Conservation (phyloP, 2,797 vertebrate species). For the Melanotaenia maccullochi region DNA sequence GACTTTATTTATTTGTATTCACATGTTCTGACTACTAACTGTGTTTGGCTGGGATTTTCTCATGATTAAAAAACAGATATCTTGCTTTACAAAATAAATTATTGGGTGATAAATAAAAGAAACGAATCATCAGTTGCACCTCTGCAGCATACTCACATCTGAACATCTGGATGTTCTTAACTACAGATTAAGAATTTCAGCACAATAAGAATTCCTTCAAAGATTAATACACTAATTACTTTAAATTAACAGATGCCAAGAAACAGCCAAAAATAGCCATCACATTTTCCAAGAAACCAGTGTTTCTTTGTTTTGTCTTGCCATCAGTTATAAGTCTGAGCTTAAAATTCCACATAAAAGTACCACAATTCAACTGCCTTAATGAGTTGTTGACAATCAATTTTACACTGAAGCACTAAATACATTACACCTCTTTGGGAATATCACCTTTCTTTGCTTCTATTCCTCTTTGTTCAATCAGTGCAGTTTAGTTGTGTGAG, state of each 20-base stretch:
- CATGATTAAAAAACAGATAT: background rate
- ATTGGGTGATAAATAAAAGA: background rate
- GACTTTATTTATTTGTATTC: background rate
- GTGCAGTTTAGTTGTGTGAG: conserved; percentile 1
- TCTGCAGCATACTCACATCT: conserved; percentile 11
- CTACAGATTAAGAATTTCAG: conserved; percentile 22
- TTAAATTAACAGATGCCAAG: conserved; percentile 10
- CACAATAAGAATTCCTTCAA: conserved; percentile 6
- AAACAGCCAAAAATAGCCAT: background rate
- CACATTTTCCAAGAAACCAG: background rate
- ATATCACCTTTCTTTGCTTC: conserved; percentile 14
- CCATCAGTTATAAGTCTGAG: background rate
- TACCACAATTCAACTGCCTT: conserved; percentile 16
- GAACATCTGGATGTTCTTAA: conserved; percentile 19
- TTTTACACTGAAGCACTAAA: conserved; percentile 21
- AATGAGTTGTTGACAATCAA: conserved; percentile 29
- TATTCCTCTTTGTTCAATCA: conserved; percentile 10
- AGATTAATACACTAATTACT: conserved; percentile 13
- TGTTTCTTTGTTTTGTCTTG: background rate
- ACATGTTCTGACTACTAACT: background rate
- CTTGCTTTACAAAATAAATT: no score
- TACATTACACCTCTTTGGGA: conserved; percentile 16
- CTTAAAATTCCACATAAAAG: conserved; percentile 26
- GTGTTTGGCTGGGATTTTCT: background rate
- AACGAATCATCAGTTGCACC: conserved; percentile 19